Conservation (phyloP, 2,888 invertebrate species). For the Sepioteuthis lessoniana region DNA sequence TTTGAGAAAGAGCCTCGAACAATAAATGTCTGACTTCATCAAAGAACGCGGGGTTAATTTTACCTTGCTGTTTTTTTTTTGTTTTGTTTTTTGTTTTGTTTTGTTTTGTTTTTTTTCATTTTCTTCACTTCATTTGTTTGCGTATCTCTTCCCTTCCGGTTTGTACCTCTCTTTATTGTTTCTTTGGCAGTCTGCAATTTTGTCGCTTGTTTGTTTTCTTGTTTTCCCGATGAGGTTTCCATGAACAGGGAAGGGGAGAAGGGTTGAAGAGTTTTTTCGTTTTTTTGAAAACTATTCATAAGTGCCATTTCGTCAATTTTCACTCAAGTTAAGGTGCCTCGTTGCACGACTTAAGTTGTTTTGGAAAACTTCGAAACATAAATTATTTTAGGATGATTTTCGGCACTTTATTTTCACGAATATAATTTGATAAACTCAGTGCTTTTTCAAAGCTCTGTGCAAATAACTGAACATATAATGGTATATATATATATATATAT, state of each 20-base stretch:
- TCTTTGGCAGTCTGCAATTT: not conserved
- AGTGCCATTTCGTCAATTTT: not conserved
- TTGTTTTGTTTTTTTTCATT: not conserved
- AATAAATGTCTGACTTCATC: not conserved
- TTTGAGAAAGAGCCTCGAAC: not conserved
- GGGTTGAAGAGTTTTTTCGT: not conserved
- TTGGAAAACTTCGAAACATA: not conserved
- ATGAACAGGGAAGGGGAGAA: not conserved
- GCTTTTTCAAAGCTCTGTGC: not conserved
- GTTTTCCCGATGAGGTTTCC: not conserved
- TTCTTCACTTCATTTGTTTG: not conserved
- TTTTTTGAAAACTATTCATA: not conserved
- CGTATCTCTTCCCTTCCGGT: not conserved
- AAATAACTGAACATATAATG: not conserved
- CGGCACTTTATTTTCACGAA: not conserved
- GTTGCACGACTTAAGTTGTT: not conserved
- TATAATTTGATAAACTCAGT: not conserved
- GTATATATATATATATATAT: too few relatives aligned
- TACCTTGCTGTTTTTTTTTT: not conserved
- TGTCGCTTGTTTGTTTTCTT: not conserved
- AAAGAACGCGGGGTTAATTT: not conserved
- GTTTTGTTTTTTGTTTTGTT: not conserved
- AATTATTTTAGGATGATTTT: not conserved
- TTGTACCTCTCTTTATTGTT: too few relatives aligned
- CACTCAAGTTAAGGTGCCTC: not conserved